Evolutionary conservation across 2,797 vertebrate genomes (phyloP).

Genomic region (Poeciliopsis presidionis): DNA sequence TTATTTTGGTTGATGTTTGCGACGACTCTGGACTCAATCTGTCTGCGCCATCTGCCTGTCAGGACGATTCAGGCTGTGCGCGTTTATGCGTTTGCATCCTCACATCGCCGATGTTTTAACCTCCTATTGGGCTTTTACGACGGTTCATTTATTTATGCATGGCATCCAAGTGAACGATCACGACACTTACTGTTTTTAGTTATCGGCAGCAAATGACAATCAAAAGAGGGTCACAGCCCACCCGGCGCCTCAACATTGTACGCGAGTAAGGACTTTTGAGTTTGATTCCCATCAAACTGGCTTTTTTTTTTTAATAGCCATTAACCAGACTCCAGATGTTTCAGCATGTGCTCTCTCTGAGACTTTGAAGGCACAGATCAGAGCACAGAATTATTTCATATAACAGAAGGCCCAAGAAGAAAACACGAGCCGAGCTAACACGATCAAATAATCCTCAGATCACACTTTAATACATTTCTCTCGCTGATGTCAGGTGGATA

Average conservation of each 20-base stretch:
- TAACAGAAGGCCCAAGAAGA: slow-evolving; percentile 63
- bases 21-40: slow-evolving; percentile 62
- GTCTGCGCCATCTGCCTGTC: slow-evolving; percentile 58
- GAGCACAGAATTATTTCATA: slow-evolving; percentile 79
- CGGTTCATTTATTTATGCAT: slow-evolving; percentile 37
- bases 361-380: slow-evolving; percentile 81
- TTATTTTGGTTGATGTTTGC: slow-evolving; percentile 63
- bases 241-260: slow-evolving; percentile 52
- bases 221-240: slow-evolving; percentile 71
- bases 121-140: slow-evolving; percentile 27
- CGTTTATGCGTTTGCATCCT: slow-evolving; percentile 13
- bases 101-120: slow-evolving; percentile 30
- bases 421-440: slow-evolving; percentile 47
- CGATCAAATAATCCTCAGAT: slow-evolving; percentile 35
- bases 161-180: slow-evolving; percentile 17
- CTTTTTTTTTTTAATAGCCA: slow-evolving; percentile 73
- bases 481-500: slow-evolving; percentile 44
- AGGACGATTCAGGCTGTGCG: slow-evolving; percentile 43
- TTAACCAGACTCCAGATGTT: slow-evolving; percentile 81
- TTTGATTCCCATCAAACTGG: slow-evolving; percentile 77
- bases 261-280: slow-evolving; percentile 67
- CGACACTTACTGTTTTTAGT: slow-evolving; percentile 49
- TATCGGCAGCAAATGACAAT: slow-evolving; percentile 56
- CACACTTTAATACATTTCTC: slow-evolving; percentile 18
- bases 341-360: slow-evolving; percentile 76